These are phyloP conservation scores for Meloidogyne exigua DNA, from an alignment of 1,140 invertebrate genomes.

Conservation along the genomic window DNA sequence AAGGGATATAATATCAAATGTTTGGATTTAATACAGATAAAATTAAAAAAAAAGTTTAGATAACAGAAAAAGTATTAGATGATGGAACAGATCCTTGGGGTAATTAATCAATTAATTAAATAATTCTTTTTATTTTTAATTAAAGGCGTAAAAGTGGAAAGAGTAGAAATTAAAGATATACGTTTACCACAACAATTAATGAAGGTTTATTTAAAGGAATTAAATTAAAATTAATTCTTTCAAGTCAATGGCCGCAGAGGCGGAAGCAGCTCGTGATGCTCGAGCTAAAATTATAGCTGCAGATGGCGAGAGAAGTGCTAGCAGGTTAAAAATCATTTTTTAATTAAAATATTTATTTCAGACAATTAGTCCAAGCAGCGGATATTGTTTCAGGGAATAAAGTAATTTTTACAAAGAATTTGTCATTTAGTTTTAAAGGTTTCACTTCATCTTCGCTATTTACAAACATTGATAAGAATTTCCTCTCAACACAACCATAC, in stretches of 20 bases:
- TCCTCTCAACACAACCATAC: constrained; percentile 68
- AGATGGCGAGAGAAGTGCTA: constrained; percentile 78
- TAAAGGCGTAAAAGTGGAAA: constrained; percentile 75
- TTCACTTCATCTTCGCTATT: constrained; percentile 59
- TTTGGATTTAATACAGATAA: constrained; percentile 58
- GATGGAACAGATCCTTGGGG: constrained; percentile 95
- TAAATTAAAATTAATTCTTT: neutral
- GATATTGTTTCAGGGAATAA: constrained; percentile 74
- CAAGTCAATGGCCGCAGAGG: constrained; percentile 78
- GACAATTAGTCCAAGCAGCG: constrained; percentile 78
- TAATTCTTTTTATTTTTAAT: too few species aligned
- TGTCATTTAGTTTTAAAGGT: constrained; percentile 48
- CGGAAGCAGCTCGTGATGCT: constrained; percentile 79
- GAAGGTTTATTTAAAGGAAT: constrained; percentile 41
- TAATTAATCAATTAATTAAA: constrained; percentile 66
- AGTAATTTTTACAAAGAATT: constrained; percentile 48
- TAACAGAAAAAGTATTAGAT: constrained; percentile 70
- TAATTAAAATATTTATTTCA: constrained; percentile 14
- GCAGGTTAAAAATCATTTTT: constrained; percentile 40
- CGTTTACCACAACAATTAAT: constrained; percentile 79
- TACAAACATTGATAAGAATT: constrained; percentile 66
- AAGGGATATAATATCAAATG: constrained; percentile 83
- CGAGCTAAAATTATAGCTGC: constrained; percentile 68
- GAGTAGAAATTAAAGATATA: constrained; percentile 78
- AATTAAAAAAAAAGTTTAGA: constrained; percentile 41